A percentile compares a stretch with the other conserved stretches of the same genome.
Conservation (phyloP, 2,797 vertebrate species). For the Scarus forsteni region DNA sequence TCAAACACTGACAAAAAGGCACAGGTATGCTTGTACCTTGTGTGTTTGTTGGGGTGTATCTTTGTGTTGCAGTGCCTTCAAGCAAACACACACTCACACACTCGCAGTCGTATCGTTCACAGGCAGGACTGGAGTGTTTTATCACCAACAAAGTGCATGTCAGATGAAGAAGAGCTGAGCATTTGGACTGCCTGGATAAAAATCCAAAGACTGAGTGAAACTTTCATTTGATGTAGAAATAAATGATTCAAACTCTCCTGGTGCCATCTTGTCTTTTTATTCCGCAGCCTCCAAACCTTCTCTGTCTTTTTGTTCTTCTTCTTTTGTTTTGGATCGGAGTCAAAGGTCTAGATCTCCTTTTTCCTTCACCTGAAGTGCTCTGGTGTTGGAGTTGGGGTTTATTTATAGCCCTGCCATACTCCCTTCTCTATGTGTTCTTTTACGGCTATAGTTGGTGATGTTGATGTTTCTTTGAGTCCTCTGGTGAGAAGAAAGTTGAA, state of each 20-base stretch:
- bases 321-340: conserved; percentile 7
- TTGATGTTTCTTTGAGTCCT: too few relatives aligned
- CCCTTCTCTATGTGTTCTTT: conserved; percentile 3
- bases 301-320: background rate
- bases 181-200: conserved; percentile 45
- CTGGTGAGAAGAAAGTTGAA: too few relatives aligned
- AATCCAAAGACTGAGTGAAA: conserved; percentile 38
- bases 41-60: too few relatives aligned
- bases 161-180: conserved; percentile 36
- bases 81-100: too few relatives aligned
- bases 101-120: too few relatives aligned
- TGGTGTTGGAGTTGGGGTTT: background rate
- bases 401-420: conserved; percentile 5
- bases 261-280: conserved; percentile 31
- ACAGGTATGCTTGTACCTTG: too few relatives aligned
- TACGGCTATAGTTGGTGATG: background rate
- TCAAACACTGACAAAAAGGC: too few relatives aligned
- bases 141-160: conserved; percentile 59
- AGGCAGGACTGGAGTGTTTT: conserved; percentile 4
- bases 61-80: too few relatives aligned
- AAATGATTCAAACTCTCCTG: conserved; percentile 45
- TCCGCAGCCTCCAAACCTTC: background rate
- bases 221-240: conserved; percentile 54
- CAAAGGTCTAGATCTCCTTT: conserved; percentile 19
- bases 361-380: background rate